These are phyloP conservation scores for Spilosoma lubricipeda DNA, from an alignment of 2,888 invertebrate species.

Conservation along the genomic window DNA sequence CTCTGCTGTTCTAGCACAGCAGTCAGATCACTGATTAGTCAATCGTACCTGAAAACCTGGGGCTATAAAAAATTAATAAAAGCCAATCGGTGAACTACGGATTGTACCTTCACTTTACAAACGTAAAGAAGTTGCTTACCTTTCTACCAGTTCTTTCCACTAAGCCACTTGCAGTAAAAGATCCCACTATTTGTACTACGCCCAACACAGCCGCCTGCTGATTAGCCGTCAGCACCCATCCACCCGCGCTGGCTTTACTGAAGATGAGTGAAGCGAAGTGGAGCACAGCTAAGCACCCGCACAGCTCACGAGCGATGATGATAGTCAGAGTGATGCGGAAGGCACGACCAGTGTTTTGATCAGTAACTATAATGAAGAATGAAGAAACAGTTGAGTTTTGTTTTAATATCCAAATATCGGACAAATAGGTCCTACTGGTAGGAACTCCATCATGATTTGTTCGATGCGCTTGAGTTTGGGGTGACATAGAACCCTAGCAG, in stretches of 20 bases:
- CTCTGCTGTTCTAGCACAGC: too few relatives aligned
- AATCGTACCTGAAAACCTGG: too few relatives aligned
- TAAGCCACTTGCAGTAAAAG: constrained; percentile 74
- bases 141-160: constrained; percentile 80
- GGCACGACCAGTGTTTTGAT: constrained; percentile 77
- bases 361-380: constrained; percentile 68
- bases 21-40: too few relatives aligned
- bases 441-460: too few relatives aligned
- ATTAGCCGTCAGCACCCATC: constrained; percentile 72
- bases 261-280: constrained; percentile 83
- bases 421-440: too few relatives aligned
- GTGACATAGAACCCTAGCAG: too few relatives aligned
- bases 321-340: constrained; percentile 84
- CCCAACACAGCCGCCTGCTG: constrained; percentile 78
- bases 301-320: constrained; percentile 77
- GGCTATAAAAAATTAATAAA: too few relatives aligned
- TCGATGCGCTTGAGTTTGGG: too few relatives aligned
- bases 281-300: constrained; percentile 79
- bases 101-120: too few relatives aligned
- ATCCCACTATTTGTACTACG: constrained; percentile 75
- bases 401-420: background rate
- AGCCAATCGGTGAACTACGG: too few relatives aligned
- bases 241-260: constrained; percentile 65
- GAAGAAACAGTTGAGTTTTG: background rate
- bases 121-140: constrained; percentile 53